Conservation (phyloP, 2,888 invertebrate genomes). For the Papilio gigon region DNA sequence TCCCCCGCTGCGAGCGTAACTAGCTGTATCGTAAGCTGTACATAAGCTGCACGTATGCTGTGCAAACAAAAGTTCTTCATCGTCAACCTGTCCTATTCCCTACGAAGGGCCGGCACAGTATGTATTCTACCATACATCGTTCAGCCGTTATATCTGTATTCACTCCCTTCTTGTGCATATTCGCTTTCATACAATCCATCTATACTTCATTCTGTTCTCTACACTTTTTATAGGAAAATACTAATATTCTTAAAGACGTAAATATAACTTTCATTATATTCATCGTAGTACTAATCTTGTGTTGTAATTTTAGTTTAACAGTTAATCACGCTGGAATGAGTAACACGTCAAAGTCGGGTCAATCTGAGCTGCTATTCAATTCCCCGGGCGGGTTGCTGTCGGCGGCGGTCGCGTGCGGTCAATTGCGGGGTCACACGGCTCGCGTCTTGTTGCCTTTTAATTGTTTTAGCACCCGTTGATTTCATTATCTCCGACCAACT, state of each 20-base stretch:
- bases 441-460: slow-evolving; percentile 25
- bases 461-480: slow-evolving; percentile 15
- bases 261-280: too few relatives aligned
- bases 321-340: neutral
- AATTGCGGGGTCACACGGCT: slow-evolving; percentile 4
- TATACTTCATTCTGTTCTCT: too few relatives aligned
- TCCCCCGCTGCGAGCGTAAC: neutral
- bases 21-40: neutral
- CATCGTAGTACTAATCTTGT: too few relatives aligned
- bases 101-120: too few relatives aligned
- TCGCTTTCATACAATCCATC: too few relatives aligned
- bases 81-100: too few relatives aligned
- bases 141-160: too few relatives aligned
- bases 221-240: too few relatives aligned
- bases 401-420: neutral
- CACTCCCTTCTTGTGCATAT: too few relatives aligned
- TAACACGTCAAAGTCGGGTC: neutral
- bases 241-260: too few relatives aligned
- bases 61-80: too few relatives aligned
- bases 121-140: too few relatives aligned
- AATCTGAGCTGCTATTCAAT: slow-evolving; percentile 29
- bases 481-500: neutral
- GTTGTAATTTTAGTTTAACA: neutral
- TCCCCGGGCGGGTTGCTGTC: slow-evolving; percentile 1
- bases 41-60: neutral